These are phyloP conservation scores for Zhengitettix transpicula DNA, from an alignment of 2,888 invertebrate genomes.

Conservation along the genomic window DNA sequence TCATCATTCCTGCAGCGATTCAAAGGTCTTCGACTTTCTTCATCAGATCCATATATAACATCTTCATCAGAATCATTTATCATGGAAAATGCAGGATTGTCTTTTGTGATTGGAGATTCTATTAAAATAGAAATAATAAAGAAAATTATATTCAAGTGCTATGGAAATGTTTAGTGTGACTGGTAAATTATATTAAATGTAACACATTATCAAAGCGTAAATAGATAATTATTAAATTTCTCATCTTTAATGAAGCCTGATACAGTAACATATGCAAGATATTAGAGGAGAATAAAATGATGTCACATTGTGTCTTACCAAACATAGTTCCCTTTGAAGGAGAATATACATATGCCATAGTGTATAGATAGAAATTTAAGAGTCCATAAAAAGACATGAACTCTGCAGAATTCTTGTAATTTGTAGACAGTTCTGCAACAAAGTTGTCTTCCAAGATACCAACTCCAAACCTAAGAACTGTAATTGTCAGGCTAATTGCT, in stretches of 20 bases:
- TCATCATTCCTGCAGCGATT: conserved; percentile 54
- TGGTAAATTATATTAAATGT: no score
- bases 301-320: conserved; percentile 37
- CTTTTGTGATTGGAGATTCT: conserved; percentile 86
- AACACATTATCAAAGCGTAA: not conserved
- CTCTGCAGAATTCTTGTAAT: conserved; percentile 81
- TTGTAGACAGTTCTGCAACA: conserved; percentile 71
- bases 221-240: not conserved
- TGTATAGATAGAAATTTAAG: conserved; percentile 83
- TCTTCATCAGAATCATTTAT: conserved; percentile 96
- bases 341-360: conserved; percentile 88
- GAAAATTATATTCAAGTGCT: not conserved
- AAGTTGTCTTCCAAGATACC: conserved; percentile 87
- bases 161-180: no score
- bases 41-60: conserved; percentile 85
- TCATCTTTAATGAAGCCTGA: not conserved
- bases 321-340: conserved; percentile 66
- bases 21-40: conserved; percentile 66
- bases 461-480: conserved; percentile 69
- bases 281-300: not conserved
- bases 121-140: conserved; percentile 20
- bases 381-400: conserved; percentile 92
- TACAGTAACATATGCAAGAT: not conserved
- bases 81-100: conserved; percentile 97
- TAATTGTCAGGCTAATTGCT: conserved; percentile 54